Percentiles rank a stretch among this genome's conserved stretches.
These are phyloP conservation scores for Andrena chrysosceles DNA, from an alignment of 2,888 invertebrate species.

Conservation along the genomic window DNA sequence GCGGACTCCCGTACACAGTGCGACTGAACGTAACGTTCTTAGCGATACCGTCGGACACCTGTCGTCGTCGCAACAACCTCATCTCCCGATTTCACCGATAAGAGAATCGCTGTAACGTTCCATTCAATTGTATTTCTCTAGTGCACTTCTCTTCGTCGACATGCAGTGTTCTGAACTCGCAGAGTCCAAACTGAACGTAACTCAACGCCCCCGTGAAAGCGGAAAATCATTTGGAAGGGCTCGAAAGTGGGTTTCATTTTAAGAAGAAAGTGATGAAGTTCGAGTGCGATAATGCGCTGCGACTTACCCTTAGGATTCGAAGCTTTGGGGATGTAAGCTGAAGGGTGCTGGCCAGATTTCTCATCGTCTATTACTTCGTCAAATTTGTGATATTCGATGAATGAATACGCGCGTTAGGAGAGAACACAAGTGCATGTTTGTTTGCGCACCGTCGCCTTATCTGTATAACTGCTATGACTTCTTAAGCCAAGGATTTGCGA, in stretches of 20 bases:
- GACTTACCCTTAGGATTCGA: too few relatives aligned
- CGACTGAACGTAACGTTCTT: constrained; percentile 55
- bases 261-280: not conserved
- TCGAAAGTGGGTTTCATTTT: not conserved
- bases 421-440: too few relatives aligned
- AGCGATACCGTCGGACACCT: constrained; percentile 56
- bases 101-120: constrained; percentile 47
- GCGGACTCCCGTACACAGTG: constrained; percentile 25
- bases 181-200: not conserved
- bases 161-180: not conserved
- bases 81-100: constrained; percentile 63
- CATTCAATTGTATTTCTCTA: constrained; percentile 15
- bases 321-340: too few relatives aligned
- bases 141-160: not conserved
- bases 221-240: too few relatives aligned
- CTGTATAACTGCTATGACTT: too few relatives aligned
- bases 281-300: too few relatives aligned
- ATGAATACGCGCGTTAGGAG: too few relatives aligned
- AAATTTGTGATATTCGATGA: too few relatives aligned
- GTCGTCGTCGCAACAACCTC: constrained; percentile 53
- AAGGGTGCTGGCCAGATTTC: too few relatives aligned
- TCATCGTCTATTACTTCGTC: too few relatives aligned
- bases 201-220: not conserved
- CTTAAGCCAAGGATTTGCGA: too few relatives aligned
- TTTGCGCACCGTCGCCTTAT: too few relatives aligned